Base-by-base conservation (phyloP, 2,113 vertebrate genomes). In the Beaufortia kweichowensis region DNA sequence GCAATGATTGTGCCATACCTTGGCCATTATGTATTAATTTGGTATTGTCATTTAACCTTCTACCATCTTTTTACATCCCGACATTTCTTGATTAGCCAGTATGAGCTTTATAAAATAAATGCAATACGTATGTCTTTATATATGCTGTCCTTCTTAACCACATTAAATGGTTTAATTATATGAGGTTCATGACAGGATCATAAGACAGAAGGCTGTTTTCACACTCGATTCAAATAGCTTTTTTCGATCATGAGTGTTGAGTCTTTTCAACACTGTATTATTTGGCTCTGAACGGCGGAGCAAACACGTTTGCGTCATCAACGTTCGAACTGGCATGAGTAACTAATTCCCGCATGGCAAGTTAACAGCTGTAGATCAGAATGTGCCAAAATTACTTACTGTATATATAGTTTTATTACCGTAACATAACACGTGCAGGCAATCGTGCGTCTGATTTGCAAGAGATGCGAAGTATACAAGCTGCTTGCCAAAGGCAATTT, bases 361-460 rank as follows among this genome's bases (percentile, higher is more conserved):
- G 2, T 4, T 29, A 50, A 21, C 28, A 50, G 21, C 19, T 69
- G 6, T 69, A 56, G 29, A 29, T 17, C 15, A 69, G n/a, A 35
- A 55, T 11, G n/a, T 0, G 5, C 7, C 43, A 48, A 26, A 67
- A 67, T 50, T 29, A 3, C 24, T 41, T 53, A 33, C 29, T 69
- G 19, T 53, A 53, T 21, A 17, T 53, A 55, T 55, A 12, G 29
- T 33, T 69, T 21, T 55, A 33, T 19, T 23, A 15, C 4, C 65
- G n/a, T 67, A 46, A 23, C 41, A 15, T 15, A 63, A 65, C 35
- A 24, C 0, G n/a, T 14, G 24, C 23, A 26, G 19, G n/a, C 43
- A 50, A 21, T 64, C 23, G n/a, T 66, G 14, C 6, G 9, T 65
- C 21, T 67, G 26, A 48, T 67, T 48, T 67, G 15, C 46, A 67